Evolutionary conservation across 2,113 vertebrate genomes (phyloP).

Genomic region (Archilochus colubris): DNA sequence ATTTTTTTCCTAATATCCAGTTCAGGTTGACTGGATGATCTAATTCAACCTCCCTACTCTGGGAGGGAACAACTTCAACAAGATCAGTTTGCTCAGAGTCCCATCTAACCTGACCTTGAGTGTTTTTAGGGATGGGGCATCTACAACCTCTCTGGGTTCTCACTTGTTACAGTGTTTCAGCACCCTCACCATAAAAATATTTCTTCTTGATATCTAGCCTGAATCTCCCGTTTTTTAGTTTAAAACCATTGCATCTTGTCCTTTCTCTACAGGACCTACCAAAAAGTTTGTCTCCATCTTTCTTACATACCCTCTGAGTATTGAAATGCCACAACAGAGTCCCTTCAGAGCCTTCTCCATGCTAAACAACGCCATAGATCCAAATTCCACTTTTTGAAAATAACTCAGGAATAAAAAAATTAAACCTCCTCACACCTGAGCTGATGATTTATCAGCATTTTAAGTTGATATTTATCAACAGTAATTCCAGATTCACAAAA

Average conservation of each 20-base stretch:
- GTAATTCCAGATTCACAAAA: neutral
- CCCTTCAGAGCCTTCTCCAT: neutral
- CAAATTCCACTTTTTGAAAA: neutral
- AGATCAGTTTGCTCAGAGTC: neutral
- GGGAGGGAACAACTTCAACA: neutral
- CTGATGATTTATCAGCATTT: neutral
- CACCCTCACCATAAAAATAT: neutral
- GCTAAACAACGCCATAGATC: neutral
- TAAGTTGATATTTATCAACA: neutral
- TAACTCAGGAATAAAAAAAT: neutral
- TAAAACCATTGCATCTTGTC: too few species aligned
- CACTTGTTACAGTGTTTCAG: neutral
- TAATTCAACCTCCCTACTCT: too few species aligned
- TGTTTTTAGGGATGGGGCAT: neutral
- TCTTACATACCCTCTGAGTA: neutral
- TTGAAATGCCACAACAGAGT: neutral
- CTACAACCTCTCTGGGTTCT: neutral
- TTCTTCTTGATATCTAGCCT: neutral
- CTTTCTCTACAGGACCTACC: too few species aligned
- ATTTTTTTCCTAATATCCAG: too few species aligned
- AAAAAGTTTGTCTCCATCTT: neutral
- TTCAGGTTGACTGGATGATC: too few species aligned
- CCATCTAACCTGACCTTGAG: neutral
- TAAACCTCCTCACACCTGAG: neutral
- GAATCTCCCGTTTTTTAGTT: neutral